These are phyloP conservation scores for Temnothorax longispinosus DNA, from an alignment of 1,140 invertebrate genomes.

Conservation along the genomic window DNA sequence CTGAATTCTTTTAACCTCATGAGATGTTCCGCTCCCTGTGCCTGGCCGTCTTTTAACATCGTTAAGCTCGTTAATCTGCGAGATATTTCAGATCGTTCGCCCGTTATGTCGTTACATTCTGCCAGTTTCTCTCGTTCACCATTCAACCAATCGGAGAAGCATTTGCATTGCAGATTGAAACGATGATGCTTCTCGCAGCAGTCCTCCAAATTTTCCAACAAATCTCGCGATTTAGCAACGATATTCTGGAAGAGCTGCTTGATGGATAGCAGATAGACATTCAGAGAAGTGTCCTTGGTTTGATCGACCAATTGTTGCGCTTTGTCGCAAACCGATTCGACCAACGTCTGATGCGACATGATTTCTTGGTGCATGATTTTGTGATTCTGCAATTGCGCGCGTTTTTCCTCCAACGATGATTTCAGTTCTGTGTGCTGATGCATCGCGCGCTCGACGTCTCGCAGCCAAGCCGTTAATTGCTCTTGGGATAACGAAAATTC, in stretches of 20 bases:
- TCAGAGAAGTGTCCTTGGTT: conserved; percentile 94
- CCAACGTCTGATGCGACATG: conserved; percentile 94
- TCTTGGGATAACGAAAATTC: conserved; percentile 95
- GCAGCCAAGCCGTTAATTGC: conserved; percentile 96
- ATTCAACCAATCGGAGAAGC: conserved; percentile 92
- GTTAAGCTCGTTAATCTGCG: conserved; percentile 90
- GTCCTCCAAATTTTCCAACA: conserved; percentile 93
- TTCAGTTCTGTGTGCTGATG: conserved; percentile 96
- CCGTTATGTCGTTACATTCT: conserved; percentile 91
- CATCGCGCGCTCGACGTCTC: conserved; percentile 96
- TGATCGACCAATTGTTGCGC: conserved; percentile 95
- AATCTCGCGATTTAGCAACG: conserved; percentile 94
- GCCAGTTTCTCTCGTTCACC: conserved; percentile 91
- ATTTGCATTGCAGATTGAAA: conserved; percentile 90
- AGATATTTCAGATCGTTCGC: conserved; percentile 92
- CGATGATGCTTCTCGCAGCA: conserved; percentile 95
- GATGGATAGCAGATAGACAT: conserved; percentile 95
- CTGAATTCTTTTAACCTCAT: conserved; percentile 90
- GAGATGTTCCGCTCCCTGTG: conserved; percentile 90
- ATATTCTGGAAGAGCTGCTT: conserved; percentile 96
- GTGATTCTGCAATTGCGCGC: conserved; percentile 97
- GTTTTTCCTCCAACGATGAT: conserved; percentile 96
- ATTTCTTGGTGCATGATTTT: conserved; percentile 98
- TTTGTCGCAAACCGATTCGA: conserved; percentile 96
- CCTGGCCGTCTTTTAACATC: conserved; percentile 89